Base-by-base conservation (phyloP, 1,140 invertebrate genomes). In the Habropoda laboriosa region DNA sequence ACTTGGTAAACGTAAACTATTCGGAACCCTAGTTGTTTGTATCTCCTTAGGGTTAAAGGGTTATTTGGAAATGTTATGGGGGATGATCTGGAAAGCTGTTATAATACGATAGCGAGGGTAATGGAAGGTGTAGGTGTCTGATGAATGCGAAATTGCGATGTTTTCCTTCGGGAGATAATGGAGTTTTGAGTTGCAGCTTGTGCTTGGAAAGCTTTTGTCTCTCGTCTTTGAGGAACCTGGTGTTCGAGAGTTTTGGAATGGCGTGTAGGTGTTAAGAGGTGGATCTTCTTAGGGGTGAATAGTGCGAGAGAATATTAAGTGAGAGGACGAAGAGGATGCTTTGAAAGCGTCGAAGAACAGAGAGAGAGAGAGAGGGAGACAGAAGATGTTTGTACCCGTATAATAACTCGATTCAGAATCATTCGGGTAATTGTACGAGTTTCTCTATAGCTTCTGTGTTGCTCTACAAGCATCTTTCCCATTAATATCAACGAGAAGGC, bases 271-370 rank as follows among this genome's bases (percentile, higher is more conserved):
- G 35, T 38, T 38, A 16, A n/a, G 27, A 42, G 24, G 27, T 21
- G 38, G 24, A 5, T n/a, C 57, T 35, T n/a, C 40, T 27, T 4
- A 21, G 42, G 24, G 18, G 40, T 47, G 42, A 66, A 66, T n/a
- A 66, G 27, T 7, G 63, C 63, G 63, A 16, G 42, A 47, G 27
- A 66, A 66, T 66, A 66, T 66, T 66, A 66, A 66, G 63, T n/a
- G 63, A 47, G 42, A 66, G 27, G 42, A 27, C 47, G 32, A 66
- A 32, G 27, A 32, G 63, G 63, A 10, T 30, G 40, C 63, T 32
- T 66, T 47, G 27, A 47, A n/a, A 47, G 27, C 63, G 42, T 47
- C 12, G 63, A 66, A 47, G 27, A 66, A 66, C 27, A 47, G 18
- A 4, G 7, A 21, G 10, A n/a, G n/a, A n/a, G n/a, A n/a, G n/a